Evolutionary conservation across 2,888 invertebrate genomes (phyloP).

Genomic region (Epistrophe grossulariae): DNA sequence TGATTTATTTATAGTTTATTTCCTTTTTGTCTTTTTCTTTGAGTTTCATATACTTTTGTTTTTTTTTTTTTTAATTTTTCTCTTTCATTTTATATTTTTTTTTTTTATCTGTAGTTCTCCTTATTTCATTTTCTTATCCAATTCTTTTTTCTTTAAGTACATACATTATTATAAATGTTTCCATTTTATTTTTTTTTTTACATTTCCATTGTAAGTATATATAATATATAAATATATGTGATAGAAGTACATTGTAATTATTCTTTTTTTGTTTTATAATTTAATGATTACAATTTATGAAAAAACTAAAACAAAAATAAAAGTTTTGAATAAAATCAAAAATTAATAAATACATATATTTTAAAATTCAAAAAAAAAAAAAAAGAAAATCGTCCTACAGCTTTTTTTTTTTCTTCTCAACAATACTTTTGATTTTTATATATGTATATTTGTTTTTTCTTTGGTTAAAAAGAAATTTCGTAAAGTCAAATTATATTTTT

Average conservation of each 20-base stretch:
- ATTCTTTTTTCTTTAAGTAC: slow-evolving; percentile 47
- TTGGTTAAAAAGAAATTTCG: slow-evolving; percentile 46
- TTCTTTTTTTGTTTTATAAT: slow-evolving; percentile 45
- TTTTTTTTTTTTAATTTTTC: slow-evolving; percentile 34
- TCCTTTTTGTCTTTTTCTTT: slow-evolving; percentile 27
- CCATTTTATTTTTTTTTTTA: slow-evolving; percentile 46
- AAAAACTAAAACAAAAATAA: neutral
- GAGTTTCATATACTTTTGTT: slow-evolving; percentile 43
- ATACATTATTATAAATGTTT: slow-evolving; percentile 71
- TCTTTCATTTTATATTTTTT: slow-evolving; percentile 11
- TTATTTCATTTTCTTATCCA: slow-evolving; percentile 40
- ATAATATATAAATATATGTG: slow-evolving; percentile 74
- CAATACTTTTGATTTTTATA: slow-evolving; percentile 52
- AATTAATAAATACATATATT: neutral
- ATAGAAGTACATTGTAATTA: slow-evolving; percentile 75
- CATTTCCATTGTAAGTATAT: slow-evolving; percentile 70
- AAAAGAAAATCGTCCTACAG: slow-evolving; percentile 6
- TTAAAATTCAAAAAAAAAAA: slow-evolving; percentile 11
- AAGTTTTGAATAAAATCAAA: slow-evolving; percentile 14
- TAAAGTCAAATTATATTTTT: slow-evolving; percentile 47
- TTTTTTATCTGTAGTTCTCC: slow-evolving; percentile 39
- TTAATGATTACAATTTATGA: slow-evolving; percentile 64
- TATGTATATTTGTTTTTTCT: slow-evolving; percentile 23
- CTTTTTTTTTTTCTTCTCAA: slow-evolving; percentile 56
- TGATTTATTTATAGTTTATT: slow-evolving; percentile 67